Conservation (phyloP, 2,888 invertebrate species). For the Apamea epomidion region DNA sequence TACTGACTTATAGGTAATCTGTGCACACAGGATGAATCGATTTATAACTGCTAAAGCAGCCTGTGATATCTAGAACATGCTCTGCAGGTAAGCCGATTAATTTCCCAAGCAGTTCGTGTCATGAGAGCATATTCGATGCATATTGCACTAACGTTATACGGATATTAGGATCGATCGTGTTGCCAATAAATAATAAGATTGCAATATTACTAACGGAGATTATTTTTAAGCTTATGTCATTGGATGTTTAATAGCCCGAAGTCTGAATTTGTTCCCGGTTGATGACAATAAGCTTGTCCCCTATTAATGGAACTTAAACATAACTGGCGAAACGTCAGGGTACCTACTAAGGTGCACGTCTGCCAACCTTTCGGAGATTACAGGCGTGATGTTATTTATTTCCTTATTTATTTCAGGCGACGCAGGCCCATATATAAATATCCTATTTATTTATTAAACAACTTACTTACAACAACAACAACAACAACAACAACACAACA, state of each 20-base stretch:
- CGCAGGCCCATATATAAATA: too few relatives aligned
- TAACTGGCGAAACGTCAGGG: too few relatives aligned
- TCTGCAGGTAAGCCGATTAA: slow-evolving; percentile 23
- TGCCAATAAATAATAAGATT: not conserved
- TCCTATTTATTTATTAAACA: too few relatives aligned
- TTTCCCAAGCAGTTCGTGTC: slow-evolving; percentile 4
- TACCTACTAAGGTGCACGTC: too few relatives aligned
- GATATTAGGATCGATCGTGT: not conserved
- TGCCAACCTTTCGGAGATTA: not conserved
- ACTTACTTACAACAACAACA: too few relatives aligned
- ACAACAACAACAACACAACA: too few relatives aligned
- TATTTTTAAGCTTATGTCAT: not conserved
- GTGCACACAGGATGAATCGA: not conserved
- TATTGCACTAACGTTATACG: not conserved
- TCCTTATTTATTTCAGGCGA: too few relatives aligned
- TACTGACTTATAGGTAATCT: not conserved
- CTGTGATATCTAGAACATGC: slow-evolving; percentile 1
- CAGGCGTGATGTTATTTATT: not conserved
- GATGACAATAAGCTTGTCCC: not conserved
- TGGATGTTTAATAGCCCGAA: not conserved
- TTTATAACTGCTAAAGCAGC: not conserved
- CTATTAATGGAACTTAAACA: not conserved
- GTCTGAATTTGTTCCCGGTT: not conserved
- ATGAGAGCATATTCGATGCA: slow-evolving; percentile 10
- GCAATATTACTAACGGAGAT: not conserved